Evolutionary conservation across 2,888 invertebrate genomes (phyloP), one percentile per base, ranked within the genome.

Genomic region (Orthosia incerta): DNA sequence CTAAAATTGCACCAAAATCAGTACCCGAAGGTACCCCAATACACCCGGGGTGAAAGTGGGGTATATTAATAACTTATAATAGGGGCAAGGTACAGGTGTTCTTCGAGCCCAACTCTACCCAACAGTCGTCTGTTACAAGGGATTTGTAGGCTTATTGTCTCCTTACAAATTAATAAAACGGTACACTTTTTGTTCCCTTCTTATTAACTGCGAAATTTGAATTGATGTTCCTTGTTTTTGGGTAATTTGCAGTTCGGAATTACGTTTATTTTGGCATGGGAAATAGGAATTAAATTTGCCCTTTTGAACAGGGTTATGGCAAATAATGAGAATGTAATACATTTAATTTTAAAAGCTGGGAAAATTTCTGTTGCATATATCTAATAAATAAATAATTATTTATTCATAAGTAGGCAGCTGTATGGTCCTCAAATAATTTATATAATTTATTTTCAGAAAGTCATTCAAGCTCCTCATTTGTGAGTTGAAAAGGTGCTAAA

Each of bases 101-200:
- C 87, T 79, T 80, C 83, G 79, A 86, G 76, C 79, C 80, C 83
- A 91, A 92, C 87, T 92, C 91, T 86, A 84, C 87, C 86, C 80
- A 91, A 93, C 92, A 90, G 88, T 86, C 91, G 91, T 93, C 91
- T 84, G 90, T 94, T 93, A 93, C 84, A 57, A 55, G 83, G 90
- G 90, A 91, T 92, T 90, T 88, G 85, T 61, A 83, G 84, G 91
- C 91, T 93, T 92, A 93, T 89, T 91, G 92, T 91, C 89, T 87
- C 75, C 88, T 87, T 88, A 87, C 88, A 90, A 93, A 94, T 93
- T 94, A 93, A 92, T 86, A 91, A 91, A 89, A 82, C 83, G 88
- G 87, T 88, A 86, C 84, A 90, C 90, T 91, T 93, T 93, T 93
- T 92, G 92, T 93, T 91, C 92, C 82, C 82, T 88, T 88, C 87